Conservation (phyloP, 2,797 vertebrate species). For the Pipistrellus pipistrellus region DNA sequence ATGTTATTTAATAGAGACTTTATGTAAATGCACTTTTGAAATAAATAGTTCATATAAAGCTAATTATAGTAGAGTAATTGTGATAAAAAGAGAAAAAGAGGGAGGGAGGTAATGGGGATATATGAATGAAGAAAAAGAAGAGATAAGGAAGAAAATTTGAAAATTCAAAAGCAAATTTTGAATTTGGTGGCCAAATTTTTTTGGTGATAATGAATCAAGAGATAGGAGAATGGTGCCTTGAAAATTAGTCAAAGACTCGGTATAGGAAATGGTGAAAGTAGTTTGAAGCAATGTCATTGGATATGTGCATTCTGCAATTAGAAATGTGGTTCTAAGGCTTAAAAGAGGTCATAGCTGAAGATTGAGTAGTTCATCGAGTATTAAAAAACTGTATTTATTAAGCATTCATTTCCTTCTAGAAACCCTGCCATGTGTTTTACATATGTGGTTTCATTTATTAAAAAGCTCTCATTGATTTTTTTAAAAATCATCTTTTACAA, state of each 20-base stretch:
- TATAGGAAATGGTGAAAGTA: not conserved
- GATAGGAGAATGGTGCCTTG: not conserved
- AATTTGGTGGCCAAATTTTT: not conserved
- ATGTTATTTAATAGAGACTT: not conserved
- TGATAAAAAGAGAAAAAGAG: not conserved
- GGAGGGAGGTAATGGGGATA: not conserved
- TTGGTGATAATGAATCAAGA: not conserved
- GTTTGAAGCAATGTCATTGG: not conserved
- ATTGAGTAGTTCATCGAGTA: not conserved
- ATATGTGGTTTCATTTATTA: not conserved
- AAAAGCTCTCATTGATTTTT: conserved; percentile 16
- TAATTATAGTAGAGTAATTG: conserved; percentile 10
- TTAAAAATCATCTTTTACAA: conserved; percentile 27
- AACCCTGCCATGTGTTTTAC: not conserved
- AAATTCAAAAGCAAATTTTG: conserved; percentile 1
- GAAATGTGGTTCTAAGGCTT: not conserved
- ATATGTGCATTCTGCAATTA: not conserved
- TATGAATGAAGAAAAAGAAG: not conserved
- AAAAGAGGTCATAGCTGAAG: not conserved
- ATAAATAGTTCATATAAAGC: not conserved
- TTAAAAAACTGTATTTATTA: not conserved
- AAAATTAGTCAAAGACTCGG: not conserved
- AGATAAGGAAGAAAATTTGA: not conserved
- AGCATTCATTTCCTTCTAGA: not conserved
- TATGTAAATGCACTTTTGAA: not conserved